Evolutionary conservation across 2,888 invertebrate species (phyloP), one percentile per base, ranked within the genome.

Genomic region (Pandemis heparana): DNA sequence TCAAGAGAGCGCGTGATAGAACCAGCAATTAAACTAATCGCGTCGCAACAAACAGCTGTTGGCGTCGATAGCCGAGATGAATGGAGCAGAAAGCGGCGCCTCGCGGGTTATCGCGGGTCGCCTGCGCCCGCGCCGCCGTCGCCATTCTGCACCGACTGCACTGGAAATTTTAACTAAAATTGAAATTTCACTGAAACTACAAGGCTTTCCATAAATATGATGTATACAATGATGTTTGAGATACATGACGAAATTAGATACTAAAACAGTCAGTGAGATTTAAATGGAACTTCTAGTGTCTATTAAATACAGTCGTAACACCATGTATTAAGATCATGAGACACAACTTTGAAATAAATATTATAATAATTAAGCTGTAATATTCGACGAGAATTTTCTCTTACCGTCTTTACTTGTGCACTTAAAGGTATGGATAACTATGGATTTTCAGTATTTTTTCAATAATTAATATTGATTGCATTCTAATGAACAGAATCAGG

Each of bases 31-130:
- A 88, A 83, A 89, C 82, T 89, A 89, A 92, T 90, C 88, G 89
- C 87, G 85, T 82, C 83, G 84, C 86, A 85, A 84, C 87, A 86
- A 86, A 87, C 89, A 88, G 86, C 86, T 87, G 81, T 80, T 75
- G 67, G 59, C 60, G 69, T 43, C 64, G 64, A 68, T 68, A 73
- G 63, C 69, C 18, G 74, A 70, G 69, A 76, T 77, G 77, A 77
- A 77, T 77, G 77, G 71, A 70, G 53, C 56, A 60, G 71, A 71
- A 64, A 81, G 81, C 84, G 92, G 93, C 92, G 92, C 92, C 92
- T 89, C 86, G 86, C 86, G 88, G 92, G 92, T 92, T 92, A 92
- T 92, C 92, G 84, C 84, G 85, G 92, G 92, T 90, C 90, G 69
- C 56, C 43, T 59, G 56, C 68, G 63, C 46, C 32, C 51, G 53